Evolutionary conservation across 2,797 vertebrate species (phyloP).

Genomic region (Dendrocincla fuliginosa): DNA sequence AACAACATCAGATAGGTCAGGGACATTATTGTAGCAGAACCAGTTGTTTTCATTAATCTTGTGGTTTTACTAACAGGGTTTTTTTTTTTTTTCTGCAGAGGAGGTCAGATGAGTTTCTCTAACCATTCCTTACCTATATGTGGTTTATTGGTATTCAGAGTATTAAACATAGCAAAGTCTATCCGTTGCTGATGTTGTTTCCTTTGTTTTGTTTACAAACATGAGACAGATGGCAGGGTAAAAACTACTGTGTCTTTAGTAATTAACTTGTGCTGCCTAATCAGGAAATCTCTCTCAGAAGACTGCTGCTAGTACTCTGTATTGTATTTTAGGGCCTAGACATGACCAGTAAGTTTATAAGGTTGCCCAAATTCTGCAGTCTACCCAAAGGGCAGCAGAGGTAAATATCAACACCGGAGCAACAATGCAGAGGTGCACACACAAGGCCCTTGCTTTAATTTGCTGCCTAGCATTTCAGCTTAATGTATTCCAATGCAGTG

Average conservation of each 20-base stretch:
- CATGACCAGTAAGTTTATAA: background rate
- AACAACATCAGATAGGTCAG: background rate
- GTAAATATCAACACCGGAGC: background rate
- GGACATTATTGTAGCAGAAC: background rate
- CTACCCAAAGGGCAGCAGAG: background rate
- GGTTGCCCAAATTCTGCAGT: background rate
- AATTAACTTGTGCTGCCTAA: background rate
- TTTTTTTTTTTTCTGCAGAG: background rate
- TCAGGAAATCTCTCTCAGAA: background rate
- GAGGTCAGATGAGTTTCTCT: background rate
- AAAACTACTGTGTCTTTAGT: background rate
- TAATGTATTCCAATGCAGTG: background rate
- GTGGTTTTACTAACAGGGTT: background rate
- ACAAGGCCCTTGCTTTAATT: background rate
- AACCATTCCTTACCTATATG: background rate
- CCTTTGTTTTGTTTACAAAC: background rate
- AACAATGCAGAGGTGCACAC: background rate
- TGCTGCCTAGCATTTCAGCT: background rate
- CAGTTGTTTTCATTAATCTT: background rate
- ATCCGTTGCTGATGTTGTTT: background rate
- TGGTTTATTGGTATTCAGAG: background rate
- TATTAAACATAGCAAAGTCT: background rate
- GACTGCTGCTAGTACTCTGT: background rate
- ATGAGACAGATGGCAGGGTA: background rate
- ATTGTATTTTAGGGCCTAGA: background rate